A percentile compares a stretch with the other conserved stretches of the same genome.
Conservation (phyloP, 2,888 invertebrate genomes). For the Bimastos eiseni region DNA sequence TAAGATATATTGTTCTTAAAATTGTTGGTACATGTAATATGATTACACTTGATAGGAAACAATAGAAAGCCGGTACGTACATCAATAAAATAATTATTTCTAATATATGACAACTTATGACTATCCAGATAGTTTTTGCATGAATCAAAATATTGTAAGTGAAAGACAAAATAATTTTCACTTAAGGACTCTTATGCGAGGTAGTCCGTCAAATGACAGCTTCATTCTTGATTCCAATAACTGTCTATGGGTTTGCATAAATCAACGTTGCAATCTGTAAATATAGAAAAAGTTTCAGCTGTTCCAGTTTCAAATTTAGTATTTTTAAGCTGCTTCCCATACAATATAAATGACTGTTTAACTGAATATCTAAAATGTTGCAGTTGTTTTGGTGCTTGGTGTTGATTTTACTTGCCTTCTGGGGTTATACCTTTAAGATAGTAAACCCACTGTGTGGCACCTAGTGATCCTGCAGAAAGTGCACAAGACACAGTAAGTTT, state of each 20-base stretch:
- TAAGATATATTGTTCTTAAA: neutral
- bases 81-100: neutral
- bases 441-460: slow-evolving; percentile 62
- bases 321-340: neutral
- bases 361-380: neutral
- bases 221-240: slow-evolving; percentile 2
- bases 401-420: slow-evolving; percentile 31
- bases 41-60: neutral
- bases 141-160: neutral
- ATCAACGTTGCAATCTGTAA: neutral
- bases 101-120: neutral
- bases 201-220: neutral
- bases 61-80: neutral
- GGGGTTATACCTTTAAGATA: slow-evolving; percentile 60
- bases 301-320: neutral
- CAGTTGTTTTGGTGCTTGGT: neutral
- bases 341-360: neutral
- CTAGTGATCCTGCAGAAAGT: slow-evolving; percentile 56
- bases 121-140: neutral
- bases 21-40: neutral
- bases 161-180: neutral
- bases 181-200: neutral
- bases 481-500: slow-evolving; percentile 60
- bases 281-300: neutral
- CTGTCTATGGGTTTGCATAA: neutral